Evolutionary conservation across 1,140 invertebrate genomes (phyloP), one percentile per base, ranked within the genome.

Genomic region (Camponotus pennsylvanicus): DNA sequence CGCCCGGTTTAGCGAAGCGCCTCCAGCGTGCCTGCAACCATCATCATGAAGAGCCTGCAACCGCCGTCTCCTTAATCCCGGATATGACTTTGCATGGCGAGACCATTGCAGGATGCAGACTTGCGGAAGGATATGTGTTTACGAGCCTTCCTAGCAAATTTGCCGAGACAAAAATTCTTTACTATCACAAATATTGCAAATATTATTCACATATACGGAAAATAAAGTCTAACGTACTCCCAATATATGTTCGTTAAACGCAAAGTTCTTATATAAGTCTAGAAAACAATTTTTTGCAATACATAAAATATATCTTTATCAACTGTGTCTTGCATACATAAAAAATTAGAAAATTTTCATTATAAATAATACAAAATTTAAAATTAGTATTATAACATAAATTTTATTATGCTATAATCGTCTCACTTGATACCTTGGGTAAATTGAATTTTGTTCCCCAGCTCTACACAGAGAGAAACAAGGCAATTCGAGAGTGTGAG

Each of bases 41-140:
- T 90, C 84, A 42, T 45, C 37, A 75, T 86, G 77, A 90, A 90
- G 90, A 88, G 87, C 75, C 37, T 91, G 87, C 89, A 90, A 90
- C 90, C 90, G 34, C 79, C 87, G 73, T 91, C 92, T 91, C 92
- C 93, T 93, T 93, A 93, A 93, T 94, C 92, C 92, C 73, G 88
- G 92, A 91, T 92, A 93, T 91, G 91, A 93, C 87, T 89, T 89
- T 70, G 79, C 84, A 61, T 37, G 45, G 84, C 79, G 76, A 85
- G 63, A 71, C 63, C 57, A 75, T 71, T 70, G 11, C 79, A 34
- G 52, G 13, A 64, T 79, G 73, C 55, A 85, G 73, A 77, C 78
- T 89, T 59, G 52, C 37, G 66, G 13, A 52, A 57, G 42, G 59
- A 63, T 80, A 86, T 61, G 37, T 78, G 42, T 80, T 80, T 76